These are phyloP conservation scores for Corynorhinus townsendii DNA, from an alignment of 2,113 vertebrate genomes.

Conservation along the genomic window DNA sequence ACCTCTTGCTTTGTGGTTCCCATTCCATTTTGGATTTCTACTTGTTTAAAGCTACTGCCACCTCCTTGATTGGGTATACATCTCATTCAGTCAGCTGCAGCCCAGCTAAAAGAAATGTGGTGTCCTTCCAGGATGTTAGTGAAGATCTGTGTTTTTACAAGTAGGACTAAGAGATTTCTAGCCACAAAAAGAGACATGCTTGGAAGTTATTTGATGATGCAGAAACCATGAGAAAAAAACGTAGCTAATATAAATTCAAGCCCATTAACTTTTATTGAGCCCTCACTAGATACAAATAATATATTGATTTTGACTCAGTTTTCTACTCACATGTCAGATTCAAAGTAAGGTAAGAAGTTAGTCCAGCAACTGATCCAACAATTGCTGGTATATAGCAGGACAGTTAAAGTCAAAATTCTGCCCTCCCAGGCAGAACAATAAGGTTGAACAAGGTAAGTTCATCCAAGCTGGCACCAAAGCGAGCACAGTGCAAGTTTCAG, in stretches of 20 bases:
- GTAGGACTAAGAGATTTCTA: not conserved
- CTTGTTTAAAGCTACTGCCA: conserved; percentile 45
- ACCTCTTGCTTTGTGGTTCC: conserved; percentile 41
- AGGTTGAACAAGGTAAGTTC: not conserved
- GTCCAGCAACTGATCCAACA: not conserved
- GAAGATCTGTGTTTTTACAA: not conserved
- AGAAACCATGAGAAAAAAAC: not conserved
- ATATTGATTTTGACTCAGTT: not conserved
- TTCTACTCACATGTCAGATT: not conserved
- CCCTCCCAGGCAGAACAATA: not conserved
- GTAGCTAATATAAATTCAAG: not conserved
- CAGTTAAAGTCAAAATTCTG: not conserved
- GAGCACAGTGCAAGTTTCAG: not conserved
- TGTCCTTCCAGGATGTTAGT: not conserved
- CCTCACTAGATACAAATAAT: not conserved
- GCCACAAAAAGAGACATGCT: not conserved
- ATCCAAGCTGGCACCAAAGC: not conserved
- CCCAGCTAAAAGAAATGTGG: not conserved
- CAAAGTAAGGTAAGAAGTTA: not conserved
- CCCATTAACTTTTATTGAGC: not conserved
- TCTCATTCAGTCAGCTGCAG: conserved; percentile 19
- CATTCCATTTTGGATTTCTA: conserved; percentile 53
- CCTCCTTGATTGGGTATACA: not conserved
- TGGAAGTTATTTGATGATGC: not conserved
- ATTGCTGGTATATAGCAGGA: not conserved